Base-by-base conservation (phyloP, 2,113 vertebrate species). In the Sinocyclocheilus maitianheensis region DNA sequence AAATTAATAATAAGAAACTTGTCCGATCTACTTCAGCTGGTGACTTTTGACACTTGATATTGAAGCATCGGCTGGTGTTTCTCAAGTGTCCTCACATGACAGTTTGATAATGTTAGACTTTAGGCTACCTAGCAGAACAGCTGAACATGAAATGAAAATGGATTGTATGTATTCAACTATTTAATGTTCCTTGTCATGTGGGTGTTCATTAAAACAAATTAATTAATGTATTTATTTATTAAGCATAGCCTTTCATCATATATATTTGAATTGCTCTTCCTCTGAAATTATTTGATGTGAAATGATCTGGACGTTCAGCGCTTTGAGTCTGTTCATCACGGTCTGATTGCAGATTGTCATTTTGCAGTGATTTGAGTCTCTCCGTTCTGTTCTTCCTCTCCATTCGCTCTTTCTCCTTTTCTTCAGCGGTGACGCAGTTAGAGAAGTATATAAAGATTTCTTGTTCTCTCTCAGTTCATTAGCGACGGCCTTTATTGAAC, bases 401-500 rank as follows among this genome's bases (percentile, higher is more conserved):
- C 8, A 8, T 80, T 76, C 13, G 0, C 20, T 37, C 37, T n/a
- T 79, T 6, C 20, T 22, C 20, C 43, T 67, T 76, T 26, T 26
- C 43, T 58, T 12, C 58, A 40, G 40, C 9, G 11, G 12, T 53
- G 30, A 77, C 75, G 48, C 80, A 30, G 30, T 24, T 75, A 48
- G 79, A 69, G 79, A 58, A 22, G n/a, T 34, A 18, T 46, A 1
- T 26, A 18, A 67, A 69, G 30, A 69, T 62, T 3, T 46, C 74
- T 8, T 81, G 34, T 40, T 82, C 60, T 46, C 30, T 72, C 34
- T 83, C 58, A 12, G 43, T 63, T 79, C 75, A 63, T 84, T 79
- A 79, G 26, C 34, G 76, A 37, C 37, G 37, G 84, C n/a, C 55
- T 80, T 76, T 48, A 55, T 87, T 30, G n/a, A 46, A 77, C 58